Evolutionary conservation across 1,140 invertebrate genomes (phyloP).

Genomic region (Bombus pascuorum): DNA sequence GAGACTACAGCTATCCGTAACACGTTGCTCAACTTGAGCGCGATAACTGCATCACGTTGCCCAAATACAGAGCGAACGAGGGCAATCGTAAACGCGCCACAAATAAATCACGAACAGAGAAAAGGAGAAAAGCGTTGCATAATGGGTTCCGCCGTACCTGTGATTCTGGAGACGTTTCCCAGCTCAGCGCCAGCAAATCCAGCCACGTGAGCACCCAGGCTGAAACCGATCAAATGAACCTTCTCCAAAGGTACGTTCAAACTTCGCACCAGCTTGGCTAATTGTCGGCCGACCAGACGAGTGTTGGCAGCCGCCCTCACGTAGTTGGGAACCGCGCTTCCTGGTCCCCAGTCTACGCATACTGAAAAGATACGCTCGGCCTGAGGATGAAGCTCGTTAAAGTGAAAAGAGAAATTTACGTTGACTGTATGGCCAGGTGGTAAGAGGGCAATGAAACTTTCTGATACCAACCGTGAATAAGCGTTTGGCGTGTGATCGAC

Average conservation of each 20-base stretch:
- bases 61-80: not conserved
- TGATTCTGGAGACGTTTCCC: conserved; percentile 92
- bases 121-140: not conserved
- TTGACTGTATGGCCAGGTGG: not conserved
- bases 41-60: not conserved
- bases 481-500: not conserved
- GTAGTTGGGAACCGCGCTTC: conserved; percentile 95
- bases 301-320: conserved; percentile 96
- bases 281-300: conserved; percentile 93
- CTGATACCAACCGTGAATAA: not conserved
- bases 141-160: conserved; percentile 83
- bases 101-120: no score
- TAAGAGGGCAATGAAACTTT: not conserved
- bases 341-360: conserved; percentile 97
- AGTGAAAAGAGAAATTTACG: not conserved
- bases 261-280: conserved; percentile 87
- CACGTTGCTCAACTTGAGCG: not conserved
- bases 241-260: conserved; percentile 85
- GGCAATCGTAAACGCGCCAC: no score
- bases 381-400: not conserved
- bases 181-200: conserved; percentile 95
- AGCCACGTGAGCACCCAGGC: conserved; percentile 94
- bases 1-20: not conserved
- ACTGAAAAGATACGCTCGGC: conserved; percentile 84
- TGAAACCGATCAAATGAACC: conserved; percentile 96